Conservation (phyloP, 2,888 invertebrate species). For the Phrixothrix hirtus region DNA sequence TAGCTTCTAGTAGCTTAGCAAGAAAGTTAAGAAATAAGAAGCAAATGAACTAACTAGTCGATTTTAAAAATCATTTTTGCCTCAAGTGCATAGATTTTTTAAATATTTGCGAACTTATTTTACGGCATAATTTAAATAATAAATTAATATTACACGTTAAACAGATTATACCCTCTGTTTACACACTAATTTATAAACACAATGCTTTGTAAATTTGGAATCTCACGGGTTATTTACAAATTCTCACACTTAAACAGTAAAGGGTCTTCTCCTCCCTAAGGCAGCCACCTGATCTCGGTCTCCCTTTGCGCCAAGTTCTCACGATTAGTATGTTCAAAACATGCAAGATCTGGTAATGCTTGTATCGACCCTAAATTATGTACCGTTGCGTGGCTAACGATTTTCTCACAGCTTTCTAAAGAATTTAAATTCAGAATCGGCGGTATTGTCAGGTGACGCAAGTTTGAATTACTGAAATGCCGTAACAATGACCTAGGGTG, state of each 20-base stretch:
- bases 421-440: conserved; percentile 1
- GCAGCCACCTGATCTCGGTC: conserved; percentile 23
- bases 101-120: too few relatives aligned
- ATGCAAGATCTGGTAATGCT: conserved; percentile 16
- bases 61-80: too few relatives aligned
- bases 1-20: too few relatives aligned
- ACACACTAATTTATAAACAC: not conserved
- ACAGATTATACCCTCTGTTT: too few relatives aligned
- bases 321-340: conserved; percentile 25
- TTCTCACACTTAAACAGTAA: conserved; percentile 23
- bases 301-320: conserved; percentile 22
- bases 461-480: not conserved
- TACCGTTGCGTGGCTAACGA: conserved; percentile 19
- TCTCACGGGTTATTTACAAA: conserved; percentile 8
- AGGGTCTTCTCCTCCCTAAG: conserved; percentile 24
- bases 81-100: too few relatives aligned
- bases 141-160: too few relatives aligned
- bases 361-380: conserved; percentile 15
- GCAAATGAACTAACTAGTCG: too few relatives aligned
- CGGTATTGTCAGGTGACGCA: not conserved
- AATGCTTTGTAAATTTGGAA: not conserved
- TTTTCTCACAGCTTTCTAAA: conserved; percentile 21
- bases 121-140: too few relatives aligned
- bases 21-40: too few relatives aligned
- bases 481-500: not conserved